Evolutionary conservation across 2,113 vertebrate genomes (phyloP), one percentile per base, ranked within the genome.

Genomic region (Nibea albiflora): DNA sequence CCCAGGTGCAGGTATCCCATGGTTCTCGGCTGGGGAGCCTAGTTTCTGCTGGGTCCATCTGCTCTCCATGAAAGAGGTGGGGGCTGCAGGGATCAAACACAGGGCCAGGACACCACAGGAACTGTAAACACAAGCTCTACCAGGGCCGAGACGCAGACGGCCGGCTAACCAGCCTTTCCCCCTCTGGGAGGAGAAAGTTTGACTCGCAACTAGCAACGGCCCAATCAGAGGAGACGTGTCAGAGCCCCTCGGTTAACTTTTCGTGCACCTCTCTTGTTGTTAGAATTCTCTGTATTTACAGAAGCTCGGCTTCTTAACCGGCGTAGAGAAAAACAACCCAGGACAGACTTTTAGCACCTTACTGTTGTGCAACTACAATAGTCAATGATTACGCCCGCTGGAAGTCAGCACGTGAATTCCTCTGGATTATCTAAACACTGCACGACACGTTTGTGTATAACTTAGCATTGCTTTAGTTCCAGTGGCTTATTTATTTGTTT

Each of bases 21-120:
- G 80, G 92, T 67, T 87, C 79, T 77, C 72, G 22, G 85, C 70
- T 69, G 77, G 91, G 79, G 53, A 60, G 46, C 58, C 53, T n/a
- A 44, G 75, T 83, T 74, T 87, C 87, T 86, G 89, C 90, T 92
- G 85, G 67, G 89, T 88, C 85, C 91, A 93, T 91, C 92, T 93
- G 92, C 67, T 84, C 72, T 79, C 75, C 0, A 66, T 84, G 35
- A 85, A 90, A 86, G 82, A 83, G 57, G 49, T 79, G 73, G 52
- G 44, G 75, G 56, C 52, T 0, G 2, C 35, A 7, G 71, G 75
- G 70, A 54, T 78, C 69, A 54, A 74, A 64, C 26, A 14, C 49
- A 31, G 71, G 89, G 88, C 70, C 85, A 85, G 78, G 58, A 85
- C 79, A 80, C 83, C 58, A 26, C 81, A 73, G 69, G 16, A 66